Evolutionary conservation across 2,113 vertebrate species (phyloP), one percentile per base, ranked within the genome.

Genomic region (Phyllopteryx taeniolatus): DNA sequence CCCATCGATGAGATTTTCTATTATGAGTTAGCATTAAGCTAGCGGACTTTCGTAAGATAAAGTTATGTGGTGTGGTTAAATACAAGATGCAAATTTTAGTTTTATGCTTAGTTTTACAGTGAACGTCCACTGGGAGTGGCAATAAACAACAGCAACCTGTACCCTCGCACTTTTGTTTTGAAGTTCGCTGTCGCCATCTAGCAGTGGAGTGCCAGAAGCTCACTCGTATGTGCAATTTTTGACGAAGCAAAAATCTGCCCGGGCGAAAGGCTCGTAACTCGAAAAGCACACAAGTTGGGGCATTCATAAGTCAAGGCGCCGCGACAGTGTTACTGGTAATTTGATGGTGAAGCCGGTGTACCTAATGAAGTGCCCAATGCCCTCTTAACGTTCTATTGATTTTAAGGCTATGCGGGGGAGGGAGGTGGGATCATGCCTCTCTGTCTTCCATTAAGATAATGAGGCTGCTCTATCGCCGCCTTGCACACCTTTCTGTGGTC

Each of bases 381-480:
- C n/a, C 84, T 78, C 65, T 27, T 76, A 78, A 82, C 74, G 73
- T 66, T 79, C 84, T 92, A 92, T 91, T 91, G 91, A 93, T 92
- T 91, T 86, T 85, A 67, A 76, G 78, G 82, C 88, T 85, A 89
- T 82, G 85, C 89, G 90, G 85, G 86, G 79, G 31, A 19, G 59
- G 59, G 59, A 35, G 79, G 59, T 3, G 59, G 59, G 59, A 19
- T 61, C 83, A 80, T 76, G 84, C 85, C 83, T 89, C 88, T 86
- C 86, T 81, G 84, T 86, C 90, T 90, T 86, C 90, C 91, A 91
- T 91, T 91, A 89, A 72, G 73, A 88, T 92, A 91, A 92, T 91
- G 91, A 87, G 72, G 78, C 85, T 47, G 81, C 84, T 87, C 83
- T 75, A 86, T 90, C 51, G 79, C 83, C 80, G 85, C 82, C 59